Percentiles rank a stretch among this genome's conserved stretches.
phyloP scores from a whole-genome alignment of 2,888 invertebrate genomes.

The Muschampia staudingeri region DNA sequence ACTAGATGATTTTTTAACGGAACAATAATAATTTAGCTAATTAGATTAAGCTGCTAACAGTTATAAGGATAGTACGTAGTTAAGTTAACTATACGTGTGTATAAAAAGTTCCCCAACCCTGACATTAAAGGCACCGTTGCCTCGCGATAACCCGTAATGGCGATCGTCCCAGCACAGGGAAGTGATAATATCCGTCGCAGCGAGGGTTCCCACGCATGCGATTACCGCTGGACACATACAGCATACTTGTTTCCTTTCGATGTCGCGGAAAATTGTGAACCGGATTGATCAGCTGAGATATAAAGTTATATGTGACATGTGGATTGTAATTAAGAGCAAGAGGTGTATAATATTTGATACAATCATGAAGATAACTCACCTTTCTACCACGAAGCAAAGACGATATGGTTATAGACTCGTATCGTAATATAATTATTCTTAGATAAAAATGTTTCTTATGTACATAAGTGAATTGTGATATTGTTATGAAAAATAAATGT shows the following conservation, averaged over 20 bases:
- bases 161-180: conserved; percentile 33
- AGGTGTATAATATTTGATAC: too few species aligned
- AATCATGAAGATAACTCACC: too few species aligned
- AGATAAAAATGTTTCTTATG: too few species aligned
- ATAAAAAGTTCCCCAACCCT: not conserved
- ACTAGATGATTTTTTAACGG: not conserved
- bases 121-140: conserved; percentile 34
- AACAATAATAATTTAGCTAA: not conserved
- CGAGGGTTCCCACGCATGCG: conserved; percentile 47
- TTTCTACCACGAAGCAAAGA: too few species aligned
- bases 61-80: not conserved
- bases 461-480: too few species aligned
- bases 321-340: too few species aligned
- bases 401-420: too few species aligned
- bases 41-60: not conserved
- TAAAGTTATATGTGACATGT: not conserved
- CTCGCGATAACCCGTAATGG: conserved; percentile 39
- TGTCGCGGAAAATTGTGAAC: conserved; percentile 8
- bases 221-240: conserved; percentile 34
- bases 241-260: conserved; percentile 12
- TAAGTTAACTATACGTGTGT: not conserved
- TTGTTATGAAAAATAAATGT: too few species aligned
- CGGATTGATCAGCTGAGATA: conserved; percentile 1
- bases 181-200: conserved; percentile 50
- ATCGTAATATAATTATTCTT: too few species aligned